phyloP scores from a whole-genome alignment of 2,888 invertebrate species.

The Aphrophora alni region DNA sequence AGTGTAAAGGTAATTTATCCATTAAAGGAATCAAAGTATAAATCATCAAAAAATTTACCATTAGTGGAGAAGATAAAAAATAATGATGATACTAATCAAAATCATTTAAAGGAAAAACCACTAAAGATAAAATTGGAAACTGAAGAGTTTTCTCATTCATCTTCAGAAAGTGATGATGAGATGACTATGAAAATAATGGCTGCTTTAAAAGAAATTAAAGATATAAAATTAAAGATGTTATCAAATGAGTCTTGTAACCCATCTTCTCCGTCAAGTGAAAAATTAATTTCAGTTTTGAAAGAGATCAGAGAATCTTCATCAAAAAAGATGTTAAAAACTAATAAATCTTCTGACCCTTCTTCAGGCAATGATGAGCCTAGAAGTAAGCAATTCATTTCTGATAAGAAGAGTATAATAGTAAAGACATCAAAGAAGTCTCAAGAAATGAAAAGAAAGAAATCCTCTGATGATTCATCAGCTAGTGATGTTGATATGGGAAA shows the following conservation, averaged over 20 bases:
- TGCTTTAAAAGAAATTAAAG: not conserved
- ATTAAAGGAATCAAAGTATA: not conserved
- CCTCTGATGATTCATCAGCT: not conserved
- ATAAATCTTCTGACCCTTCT: not conserved
- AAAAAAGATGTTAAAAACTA: not conserved
- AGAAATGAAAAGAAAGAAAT: too few relatives aligned
- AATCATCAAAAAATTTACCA: not conserved
- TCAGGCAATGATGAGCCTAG: not conserved
- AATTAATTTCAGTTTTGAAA: not conserved
- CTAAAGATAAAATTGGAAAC: not conserved
- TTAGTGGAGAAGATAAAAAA: not conserved
- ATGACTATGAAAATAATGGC: not conserved
- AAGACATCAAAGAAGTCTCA: not conserved
- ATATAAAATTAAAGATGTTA: not conserved
- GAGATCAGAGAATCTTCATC: not conserved
- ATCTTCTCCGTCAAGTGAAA: not conserved
- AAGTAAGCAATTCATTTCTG: not conserved
- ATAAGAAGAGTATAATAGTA: slow-evolving; percentile 49
- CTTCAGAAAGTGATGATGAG: not conserved
- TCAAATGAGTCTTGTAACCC: not conserved
- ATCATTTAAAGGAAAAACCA: too few relatives aligned
- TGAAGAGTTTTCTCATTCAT: not conserved
- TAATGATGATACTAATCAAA: not conserved
- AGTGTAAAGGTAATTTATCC: not conserved
- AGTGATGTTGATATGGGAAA: not conserved